A percentile compares a stretch with the other conserved stretches of the same genome.
Conservation (phyloP, 1,140 invertebrate species). For the Drosophila obscura region DNA sequence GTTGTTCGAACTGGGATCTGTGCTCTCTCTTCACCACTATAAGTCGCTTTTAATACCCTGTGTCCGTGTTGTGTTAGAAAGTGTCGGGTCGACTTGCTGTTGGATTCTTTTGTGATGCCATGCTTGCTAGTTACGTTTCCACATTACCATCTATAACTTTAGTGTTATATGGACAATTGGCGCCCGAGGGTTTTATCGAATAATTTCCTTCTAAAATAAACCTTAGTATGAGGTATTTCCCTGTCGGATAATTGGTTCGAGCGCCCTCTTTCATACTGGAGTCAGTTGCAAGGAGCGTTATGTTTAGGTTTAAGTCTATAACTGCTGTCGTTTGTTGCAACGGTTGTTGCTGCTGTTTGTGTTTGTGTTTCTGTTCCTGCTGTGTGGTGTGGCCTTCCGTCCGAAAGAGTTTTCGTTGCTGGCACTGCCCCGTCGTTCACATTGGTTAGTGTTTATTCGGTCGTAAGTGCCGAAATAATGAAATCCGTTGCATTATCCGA, state of each 20-base stretch:
- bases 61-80: not conserved
- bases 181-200: too few species aligned
- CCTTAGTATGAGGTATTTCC: too few species aligned
- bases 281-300: constrained; percentile 48
- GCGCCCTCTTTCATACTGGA: not conserved
- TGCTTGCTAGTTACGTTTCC: too few species aligned
- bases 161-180: too few species aligned
- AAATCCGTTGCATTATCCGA: constrained; percentile 78
- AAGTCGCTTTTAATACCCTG: constrained; percentile 11
- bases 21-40: not conserved
- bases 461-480: constrained; percentile 81
- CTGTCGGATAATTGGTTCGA: too few species aligned
- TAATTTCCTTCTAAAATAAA: too few species aligned
- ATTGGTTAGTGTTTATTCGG: constrained; percentile 78
- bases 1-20: constrained; percentile 73
- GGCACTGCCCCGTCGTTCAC: constrained; percentile 53
- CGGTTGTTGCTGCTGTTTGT: constrained; percentile 26
- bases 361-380: too few species aligned
- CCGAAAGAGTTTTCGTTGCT: constrained; percentile 58
- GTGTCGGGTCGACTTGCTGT: too few species aligned
- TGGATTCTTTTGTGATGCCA: too few species aligned
- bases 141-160: too few species aligned
- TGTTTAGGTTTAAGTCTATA: constrained; percentile 74
- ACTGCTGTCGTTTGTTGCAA: constrained; percentile 64
- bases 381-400: constrained; percentile 32